Evolutionary conservation across 2,888 invertebrate species (phyloP), one percentile per base, ranked within the genome.

Genomic region (Sipunculus nudus): DNA sequence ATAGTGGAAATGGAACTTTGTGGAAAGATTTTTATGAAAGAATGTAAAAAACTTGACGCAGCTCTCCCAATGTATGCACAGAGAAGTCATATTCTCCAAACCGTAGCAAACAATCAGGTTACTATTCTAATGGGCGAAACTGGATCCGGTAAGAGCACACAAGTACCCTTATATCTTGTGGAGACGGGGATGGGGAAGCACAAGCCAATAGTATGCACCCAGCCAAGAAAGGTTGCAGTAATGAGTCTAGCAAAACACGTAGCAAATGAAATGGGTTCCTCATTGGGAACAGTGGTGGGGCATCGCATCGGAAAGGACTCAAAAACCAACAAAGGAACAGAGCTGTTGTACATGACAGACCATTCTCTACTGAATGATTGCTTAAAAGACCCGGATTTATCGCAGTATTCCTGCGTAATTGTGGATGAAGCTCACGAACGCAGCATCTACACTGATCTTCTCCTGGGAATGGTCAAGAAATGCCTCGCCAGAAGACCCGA

Each of bases 371-470:
- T 84, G 25, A 80, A 82, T 56, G 80, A 79, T 58, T 78, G 75
- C 54, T 63, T 79, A 8, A 59, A 65, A 41, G 80, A 81, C 59
- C 66, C 61, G 8, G 32, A 61, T 5, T 68, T 84, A 25, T 61
- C 66, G 1, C 43, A 69, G 38, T 70, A 73, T 58, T 63, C 70
- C 13, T 70, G 72, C 50, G 72, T 84, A n/a, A 74, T 84, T 2
- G 75, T 84, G 41, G 84, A 84, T 64, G 83, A 84, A 70, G 83
- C 82, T 3, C 83, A 84, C 67, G 83, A 83, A 64, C 64, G 84
- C 60, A 81, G 78, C 49, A 75, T 83, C 19, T 73, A 76, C 55
- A 81, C 82, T 3, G 84, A 84, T 55, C 63, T 84, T n/a, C 68
- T 84, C 23, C 63, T 84, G 10, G 81, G 82, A 25, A 78, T 81